These are phyloP conservation scores for Rhingia rostrata DNA, from an alignment of 2,888 invertebrate genomes.

Conservation along the genomic window DNA sequence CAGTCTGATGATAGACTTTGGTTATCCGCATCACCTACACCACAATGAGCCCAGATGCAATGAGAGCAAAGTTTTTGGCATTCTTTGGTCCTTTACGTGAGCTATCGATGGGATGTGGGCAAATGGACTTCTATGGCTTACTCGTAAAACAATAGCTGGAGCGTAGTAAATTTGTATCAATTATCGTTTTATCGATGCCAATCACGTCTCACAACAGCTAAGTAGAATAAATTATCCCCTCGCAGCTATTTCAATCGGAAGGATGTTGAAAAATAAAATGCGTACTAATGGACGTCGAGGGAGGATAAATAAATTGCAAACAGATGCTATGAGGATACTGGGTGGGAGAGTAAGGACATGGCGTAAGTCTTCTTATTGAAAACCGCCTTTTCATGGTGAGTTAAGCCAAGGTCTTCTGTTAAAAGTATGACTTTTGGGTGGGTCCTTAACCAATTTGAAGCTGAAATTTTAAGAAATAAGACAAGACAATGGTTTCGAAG, in stretches of 20 bases:
- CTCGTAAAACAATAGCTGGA: conserved; percentile 12
- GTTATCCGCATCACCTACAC: not conserved
- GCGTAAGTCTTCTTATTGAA: no score
- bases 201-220: conserved; percentile 67
- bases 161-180: conserved; percentile 60
- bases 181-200: conserved; percentile 68
- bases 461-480: no score
- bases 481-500: no score
- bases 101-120: conserved; percentile 16
- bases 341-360: not conserved
- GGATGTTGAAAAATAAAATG: conserved; percentile 2
- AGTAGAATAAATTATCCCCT: conserved; percentile 68
- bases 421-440: no score
- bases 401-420: no score
- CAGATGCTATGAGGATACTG: conserved; percentile 16
- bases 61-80: conserved; percentile 12
- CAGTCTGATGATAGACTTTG: conserved; percentile 9
- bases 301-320: conserved; percentile 37
- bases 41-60: conserved; percentile 3
- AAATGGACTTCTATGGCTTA: conserved; percentile 16
- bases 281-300: conserved; percentile 41
- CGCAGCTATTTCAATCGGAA: conserved; percentile 29
- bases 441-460: no score
- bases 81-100: conserved; percentile 28
- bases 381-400: no score